Percentiles rank a stretch among this genome's conserved stretches.
Evolutionary conservation across 2,113 vertebrate genomes (phyloP).

Genomic region (Rhabdomys dilectus): DNA sequence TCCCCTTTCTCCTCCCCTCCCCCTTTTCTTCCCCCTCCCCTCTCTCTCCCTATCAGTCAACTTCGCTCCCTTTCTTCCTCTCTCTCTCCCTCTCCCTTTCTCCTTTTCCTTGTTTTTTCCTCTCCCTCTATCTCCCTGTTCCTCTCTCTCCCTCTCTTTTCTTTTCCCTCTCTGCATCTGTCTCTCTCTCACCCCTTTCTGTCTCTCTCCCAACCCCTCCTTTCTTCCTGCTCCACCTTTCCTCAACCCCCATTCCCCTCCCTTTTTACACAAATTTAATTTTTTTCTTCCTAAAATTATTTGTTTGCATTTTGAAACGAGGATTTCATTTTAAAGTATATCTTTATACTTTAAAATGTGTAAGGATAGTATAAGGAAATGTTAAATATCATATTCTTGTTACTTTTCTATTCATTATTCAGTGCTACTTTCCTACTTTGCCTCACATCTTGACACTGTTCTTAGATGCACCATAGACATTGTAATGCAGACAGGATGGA

Average conservation of each 20-base stretch:
- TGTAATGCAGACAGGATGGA: not conserved
- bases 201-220: not conserved
- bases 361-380: not conserved
- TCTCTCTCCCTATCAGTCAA: too few species aligned
- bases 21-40: too few species aligned
- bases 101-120: too few species aligned
- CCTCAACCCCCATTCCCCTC: not conserved
- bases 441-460: not conserved
- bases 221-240: fast-evolving
- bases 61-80: fast-evolving
- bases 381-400: not conserved
- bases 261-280: not conserved
- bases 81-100: too few species aligned
- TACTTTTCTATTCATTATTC: not conserved
- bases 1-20: too few species aligned
- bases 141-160: too few species aligned
- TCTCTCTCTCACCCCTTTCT: too few species aligned
- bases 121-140: not conserved
- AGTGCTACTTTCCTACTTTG: not conserved
- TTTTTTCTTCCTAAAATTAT: not conserved
- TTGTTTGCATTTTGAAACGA: not conserved
- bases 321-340: not conserved
- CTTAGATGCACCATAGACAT: not conserved
- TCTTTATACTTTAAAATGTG: too few species aligned
- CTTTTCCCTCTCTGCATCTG: too few species aligned